Conservation (phyloP, 2,888 invertebrate genomes). For the Choristoneura rosaceana region DNA sequence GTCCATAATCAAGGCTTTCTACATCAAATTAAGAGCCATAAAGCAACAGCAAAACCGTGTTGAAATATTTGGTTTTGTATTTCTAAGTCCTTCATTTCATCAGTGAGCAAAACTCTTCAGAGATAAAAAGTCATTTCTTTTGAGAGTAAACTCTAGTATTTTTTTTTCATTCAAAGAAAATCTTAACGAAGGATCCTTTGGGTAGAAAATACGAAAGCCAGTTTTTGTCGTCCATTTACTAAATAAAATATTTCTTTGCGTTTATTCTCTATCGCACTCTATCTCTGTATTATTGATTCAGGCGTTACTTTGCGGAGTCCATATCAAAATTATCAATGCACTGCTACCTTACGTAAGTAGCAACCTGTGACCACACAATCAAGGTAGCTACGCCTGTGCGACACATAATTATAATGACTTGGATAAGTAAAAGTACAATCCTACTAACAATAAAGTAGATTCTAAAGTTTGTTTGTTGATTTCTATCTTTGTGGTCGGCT, state of each 20-base stretch:
- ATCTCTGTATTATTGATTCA: too few species aligned
- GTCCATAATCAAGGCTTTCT: background rate
- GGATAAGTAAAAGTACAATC: too few species aligned
- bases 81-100: slow-evolving; percentile 9
- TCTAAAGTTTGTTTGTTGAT: too few species aligned
- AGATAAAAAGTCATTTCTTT: slow-evolving; percentile 15
- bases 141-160: background rate
- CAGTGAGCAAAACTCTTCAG: background rate
- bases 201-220: background rate
- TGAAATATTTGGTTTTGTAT: background rate
- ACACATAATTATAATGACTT: too few species aligned
- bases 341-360: too few species aligned
- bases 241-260: slow-evolving; percentile 2
- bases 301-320: too few species aligned
- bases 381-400: too few species aligned
- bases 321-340: too few species aligned
- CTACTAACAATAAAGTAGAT: too few species aligned
- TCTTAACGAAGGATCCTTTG: slow-evolving; percentile 22
- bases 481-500: too few species aligned
- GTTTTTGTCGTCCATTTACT: slow-evolving; percentile 6
- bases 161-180: slow-evolving; percentile 23
- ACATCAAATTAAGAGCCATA: background rate
- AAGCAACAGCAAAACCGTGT: background rate
- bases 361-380: too few species aligned
- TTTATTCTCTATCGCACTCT: background rate